A percentile compares a stretch with the other conserved stretches of the same genome.
Conservation (phyloP, 2,797 vertebrate genomes). For the Eremophila alpestris region DNA sequence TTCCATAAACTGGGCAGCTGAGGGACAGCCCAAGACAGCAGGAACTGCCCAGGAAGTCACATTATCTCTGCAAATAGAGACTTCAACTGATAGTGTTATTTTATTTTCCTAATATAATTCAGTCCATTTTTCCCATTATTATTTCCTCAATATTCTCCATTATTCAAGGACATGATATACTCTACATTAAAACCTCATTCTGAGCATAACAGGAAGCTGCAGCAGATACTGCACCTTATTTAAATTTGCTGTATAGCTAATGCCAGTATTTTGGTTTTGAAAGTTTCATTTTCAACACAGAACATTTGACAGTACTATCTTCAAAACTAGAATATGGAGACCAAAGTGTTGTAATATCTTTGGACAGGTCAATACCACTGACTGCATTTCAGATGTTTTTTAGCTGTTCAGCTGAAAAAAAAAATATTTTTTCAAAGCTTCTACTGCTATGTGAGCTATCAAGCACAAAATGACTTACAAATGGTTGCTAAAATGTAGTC, state of each 20-base stretch:
- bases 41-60: background rate
- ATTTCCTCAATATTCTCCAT: slow-evolving; percentile 11
- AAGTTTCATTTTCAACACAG: background rate
- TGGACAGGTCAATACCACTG: background rate
- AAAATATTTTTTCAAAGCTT: background rate
- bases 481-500: background rate
- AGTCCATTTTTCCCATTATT: background rate
- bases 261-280: background rate
- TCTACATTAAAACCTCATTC: background rate
- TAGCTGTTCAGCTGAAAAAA: background rate
- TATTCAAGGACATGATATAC: background rate
- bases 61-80: background rate
- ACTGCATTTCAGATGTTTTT: background rate
- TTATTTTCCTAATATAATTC: slow-evolving; percentile 26
- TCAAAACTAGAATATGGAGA: background rate
- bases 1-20: background rate
- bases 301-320: background rate
- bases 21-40: background rate
- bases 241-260: background rate
- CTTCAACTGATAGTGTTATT: background rate
- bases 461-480: background rate
- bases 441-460: background rate
- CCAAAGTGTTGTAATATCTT: background rate
- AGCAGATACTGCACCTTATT: background rate
- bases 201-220: background rate